These are phyloP conservation scores for Elmis aenea DNA, from an alignment of 2,888 invertebrate species.

Conservation along the genomic window DNA sequence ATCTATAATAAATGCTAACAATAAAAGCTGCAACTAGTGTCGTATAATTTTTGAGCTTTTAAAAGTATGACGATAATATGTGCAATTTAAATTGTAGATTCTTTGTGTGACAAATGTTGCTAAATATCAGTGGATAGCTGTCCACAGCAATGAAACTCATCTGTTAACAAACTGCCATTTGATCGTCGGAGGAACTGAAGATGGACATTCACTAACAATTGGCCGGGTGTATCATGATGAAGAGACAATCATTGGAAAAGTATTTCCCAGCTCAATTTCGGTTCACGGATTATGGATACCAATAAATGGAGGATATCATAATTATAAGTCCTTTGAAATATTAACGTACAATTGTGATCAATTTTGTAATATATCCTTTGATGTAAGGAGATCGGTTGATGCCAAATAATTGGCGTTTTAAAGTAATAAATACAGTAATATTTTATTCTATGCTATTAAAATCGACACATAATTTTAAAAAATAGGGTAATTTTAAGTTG, in stretches of 20 bases:
- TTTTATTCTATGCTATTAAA: too few relatives aligned
- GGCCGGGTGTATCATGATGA: conserved; percentile 10
- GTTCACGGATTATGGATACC: conserved; percentile 13
- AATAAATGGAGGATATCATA: conserved; percentile 1
- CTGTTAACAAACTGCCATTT: conserved; percentile 6
- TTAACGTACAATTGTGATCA: too few relatives aligned
- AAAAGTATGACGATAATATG: background rate
- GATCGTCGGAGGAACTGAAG: conserved; percentile 18
- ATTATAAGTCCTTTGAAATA: conserved; percentile 13
- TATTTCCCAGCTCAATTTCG: conserved; percentile 11
- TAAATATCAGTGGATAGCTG: conserved; percentile 12
- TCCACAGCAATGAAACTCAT: conserved; percentile 8
- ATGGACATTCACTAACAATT: conserved; percentile 12
- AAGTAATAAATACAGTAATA: too few relatives aligned
- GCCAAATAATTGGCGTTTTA: too few relatives aligned
- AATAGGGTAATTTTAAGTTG: too few relatives aligned
- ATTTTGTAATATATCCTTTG: too few relatives aligned
- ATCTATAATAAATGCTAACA: too few relatives aligned
- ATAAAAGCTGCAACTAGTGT: too few relatives aligned
- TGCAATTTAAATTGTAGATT: conserved; percentile 11
- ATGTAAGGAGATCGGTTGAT: too few relatives aligned
- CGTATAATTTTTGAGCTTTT: background rate
- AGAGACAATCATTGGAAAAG: conserved; percentile 11
- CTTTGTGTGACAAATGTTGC: conserved; percentile 9
- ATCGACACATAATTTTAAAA: too few relatives aligned